Evolutionary conservation across 2,797 vertebrate genomes (phyloP).

Genomic region (Silurus lanzhouensis): DNA sequence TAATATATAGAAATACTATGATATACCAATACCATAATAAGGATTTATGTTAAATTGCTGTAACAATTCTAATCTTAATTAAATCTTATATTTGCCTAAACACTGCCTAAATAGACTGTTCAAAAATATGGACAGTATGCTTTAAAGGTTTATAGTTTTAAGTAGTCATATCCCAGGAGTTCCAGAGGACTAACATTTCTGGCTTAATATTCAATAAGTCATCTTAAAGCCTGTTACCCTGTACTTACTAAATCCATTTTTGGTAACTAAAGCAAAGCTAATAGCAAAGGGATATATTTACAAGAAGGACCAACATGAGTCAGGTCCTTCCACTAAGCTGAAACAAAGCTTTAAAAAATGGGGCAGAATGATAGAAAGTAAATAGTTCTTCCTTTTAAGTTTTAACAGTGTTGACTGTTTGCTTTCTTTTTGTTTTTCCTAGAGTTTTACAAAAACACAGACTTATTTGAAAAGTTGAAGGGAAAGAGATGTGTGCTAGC

Average conservation of each 20-base stretch:
- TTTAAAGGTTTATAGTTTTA: not conserved
- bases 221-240: not conserved
- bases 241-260: not conserved
- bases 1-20: not conserved
- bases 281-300: slow-evolving; percentile 1
- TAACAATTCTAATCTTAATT: not conserved
- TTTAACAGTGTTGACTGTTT: not conserved
- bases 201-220: not conserved
- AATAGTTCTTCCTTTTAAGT: not conserved
- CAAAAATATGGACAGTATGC: not conserved
- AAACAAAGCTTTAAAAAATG: not conserved
- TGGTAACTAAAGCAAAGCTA: not conserved
- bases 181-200: not conserved
- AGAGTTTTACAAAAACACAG: not conserved
- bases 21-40: not conserved
- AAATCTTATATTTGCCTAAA: not conserved
- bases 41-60: not conserved
- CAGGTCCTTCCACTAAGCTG: not conserved
- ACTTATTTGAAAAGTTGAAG: not conserved
- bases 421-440: slow-evolving; percentile 2
- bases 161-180: not conserved
- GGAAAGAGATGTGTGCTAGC: slow-evolving; percentile 8
- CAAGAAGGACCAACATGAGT: not conserved
- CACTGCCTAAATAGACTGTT: not conserved
- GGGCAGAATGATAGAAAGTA: not conserved